phyloP scores from a whole-genome alignment of 2,797 vertebrate species.

The Eptatretus atami region DNA sequence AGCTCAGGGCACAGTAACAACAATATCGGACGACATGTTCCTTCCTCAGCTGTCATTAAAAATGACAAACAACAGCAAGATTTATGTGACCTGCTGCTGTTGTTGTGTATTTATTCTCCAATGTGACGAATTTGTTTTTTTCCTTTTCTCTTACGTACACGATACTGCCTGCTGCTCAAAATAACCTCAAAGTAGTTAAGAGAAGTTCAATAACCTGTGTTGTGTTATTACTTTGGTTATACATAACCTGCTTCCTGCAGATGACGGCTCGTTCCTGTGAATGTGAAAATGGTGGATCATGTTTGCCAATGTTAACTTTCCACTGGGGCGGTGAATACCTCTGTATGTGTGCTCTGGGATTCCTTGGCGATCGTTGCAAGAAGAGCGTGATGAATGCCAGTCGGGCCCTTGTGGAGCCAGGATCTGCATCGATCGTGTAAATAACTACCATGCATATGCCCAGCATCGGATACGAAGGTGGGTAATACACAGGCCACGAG shows the following conservation, averaged over 20 bases:
- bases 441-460: constrained; percentile 38
- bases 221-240: background rate
- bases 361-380: constrained; percentile 28
- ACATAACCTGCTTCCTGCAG: constrained; percentile 17
- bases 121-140: no score
- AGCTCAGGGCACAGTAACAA: no score
- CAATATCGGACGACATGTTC: no score
- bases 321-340: constrained; percentile 24
- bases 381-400: constrained; percentile 26
- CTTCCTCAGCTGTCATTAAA: no score
- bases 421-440: constrained; percentile 24
- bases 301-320: constrained; percentile 20
- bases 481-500: background rate
- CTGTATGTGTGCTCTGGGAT: constrained; percentile 30
- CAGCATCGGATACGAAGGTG: constrained; percentile 28
- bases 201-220: no score
- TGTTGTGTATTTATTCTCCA: no score
- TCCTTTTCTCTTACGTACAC: no score
- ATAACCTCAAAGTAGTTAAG: no score
- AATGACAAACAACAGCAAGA: no score
- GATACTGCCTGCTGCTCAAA: no score
- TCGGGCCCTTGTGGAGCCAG: constrained; percentile 33
- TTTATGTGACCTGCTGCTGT: no score
- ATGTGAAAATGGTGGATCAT: constrained; percentile 39
- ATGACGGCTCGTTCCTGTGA: constrained; percentile 31